phyloP scores from a whole-genome alignment of 2,797 vertebrate species.

The Microctenopoma lineatum region DNA sequence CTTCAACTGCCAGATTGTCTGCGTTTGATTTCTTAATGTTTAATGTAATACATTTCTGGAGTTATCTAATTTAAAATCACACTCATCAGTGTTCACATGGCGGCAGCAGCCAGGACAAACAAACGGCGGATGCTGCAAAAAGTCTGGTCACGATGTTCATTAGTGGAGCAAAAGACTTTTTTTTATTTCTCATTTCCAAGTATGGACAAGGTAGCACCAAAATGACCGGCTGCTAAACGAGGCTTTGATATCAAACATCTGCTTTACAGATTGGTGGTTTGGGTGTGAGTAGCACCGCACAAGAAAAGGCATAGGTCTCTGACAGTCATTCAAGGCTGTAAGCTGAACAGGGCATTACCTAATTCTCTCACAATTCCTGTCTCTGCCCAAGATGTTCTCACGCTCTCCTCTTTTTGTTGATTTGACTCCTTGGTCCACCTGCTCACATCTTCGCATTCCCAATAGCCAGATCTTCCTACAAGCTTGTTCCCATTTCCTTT shows the following conservation, averaged over 20 bases:
- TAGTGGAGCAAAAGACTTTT: slow-evolving; percentile 36
- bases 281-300: slow-evolving; percentile 15
- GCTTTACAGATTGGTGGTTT: slow-evolving; percentile 7
- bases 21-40: slow-evolving; percentile 63
- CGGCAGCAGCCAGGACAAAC: slow-evolving; percentile 69
- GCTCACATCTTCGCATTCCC: background rate
- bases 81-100: slow-evolving; percentile 65
- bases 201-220: slow-evolving; percentile 14
- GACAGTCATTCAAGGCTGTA: slow-evolving; percentile 40
- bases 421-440: background rate
- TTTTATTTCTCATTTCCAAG: slow-evolving; percentile 33
- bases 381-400: no score
- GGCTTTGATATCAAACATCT: slow-evolving; percentile 6
- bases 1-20: slow-evolving; percentile 46
- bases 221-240: background rate
- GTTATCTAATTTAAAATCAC: slow-evolving; percentile 61
- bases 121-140: slow-evolving; percentile 69
- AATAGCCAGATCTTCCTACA: background rate
- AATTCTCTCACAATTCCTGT: background rate
- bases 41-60: slow-evolving; percentile 59
- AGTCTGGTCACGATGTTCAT: slow-evolving; percentile 32
- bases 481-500: background rate
- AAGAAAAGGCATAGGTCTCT: slow-evolving; percentile 23
- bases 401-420: background rate
- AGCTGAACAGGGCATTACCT: slow-evolving; percentile 63